These are phyloP conservation scores for Merluccius polli DNA, from an alignment of 2,797 vertebrate species.

Conservation along the genomic window DNA sequence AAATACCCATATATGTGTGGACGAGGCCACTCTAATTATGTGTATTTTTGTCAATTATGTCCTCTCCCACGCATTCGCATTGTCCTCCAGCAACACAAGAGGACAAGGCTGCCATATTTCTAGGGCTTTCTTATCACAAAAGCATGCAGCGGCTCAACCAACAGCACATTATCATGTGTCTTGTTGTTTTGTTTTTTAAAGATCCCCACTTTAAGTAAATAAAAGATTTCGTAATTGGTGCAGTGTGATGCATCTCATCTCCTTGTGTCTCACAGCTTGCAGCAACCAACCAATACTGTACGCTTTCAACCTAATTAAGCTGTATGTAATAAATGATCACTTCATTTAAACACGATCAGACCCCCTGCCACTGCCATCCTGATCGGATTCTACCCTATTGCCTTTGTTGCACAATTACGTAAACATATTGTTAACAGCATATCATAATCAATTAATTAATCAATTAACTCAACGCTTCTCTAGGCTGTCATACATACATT, in stretches of 20 bases:
- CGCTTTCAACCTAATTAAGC: neutral
- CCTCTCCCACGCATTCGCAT: neutral
- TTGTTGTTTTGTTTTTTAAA: neutral
- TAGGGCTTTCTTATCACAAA: neutral
- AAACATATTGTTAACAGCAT: neutral
- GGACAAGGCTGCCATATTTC: neutral
- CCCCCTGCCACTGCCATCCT: neutral
- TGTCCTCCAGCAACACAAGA: neutral
- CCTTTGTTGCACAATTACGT: neutral
- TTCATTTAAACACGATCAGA: neutral
- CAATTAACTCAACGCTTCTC: neutral
- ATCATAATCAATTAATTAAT: neutral
- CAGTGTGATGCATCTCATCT: neutral
- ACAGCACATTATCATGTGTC: neutral
- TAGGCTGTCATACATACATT: neutral
- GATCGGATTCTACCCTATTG: neutral
- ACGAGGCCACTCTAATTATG: neutral
- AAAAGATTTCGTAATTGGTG: neutral
- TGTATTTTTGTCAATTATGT: neutral
- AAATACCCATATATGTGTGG: too few relatives aligned
- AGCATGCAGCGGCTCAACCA: neutral
- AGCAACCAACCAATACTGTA: neutral
- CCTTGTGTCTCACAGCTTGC: neutral
- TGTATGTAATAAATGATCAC: neutral
- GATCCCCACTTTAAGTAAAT: neutral